These are phyloP conservation scores for Argynnis bischoffii DNA, from an alignment of 2,888 invertebrate genomes.

Conservation along the genomic window DNA sequence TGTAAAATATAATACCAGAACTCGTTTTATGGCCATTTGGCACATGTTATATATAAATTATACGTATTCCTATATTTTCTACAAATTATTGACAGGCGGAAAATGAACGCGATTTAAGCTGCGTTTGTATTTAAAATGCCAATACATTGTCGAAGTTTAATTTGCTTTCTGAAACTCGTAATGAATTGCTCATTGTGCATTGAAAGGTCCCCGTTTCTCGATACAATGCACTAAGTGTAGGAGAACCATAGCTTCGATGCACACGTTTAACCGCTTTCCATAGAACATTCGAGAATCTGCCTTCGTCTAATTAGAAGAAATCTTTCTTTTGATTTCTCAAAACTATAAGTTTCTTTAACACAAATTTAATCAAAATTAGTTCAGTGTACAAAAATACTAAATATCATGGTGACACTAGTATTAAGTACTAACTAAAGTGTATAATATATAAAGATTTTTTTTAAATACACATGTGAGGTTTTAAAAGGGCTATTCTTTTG, in stretches of 20 bases:
- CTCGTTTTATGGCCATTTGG: too few relatives aligned
- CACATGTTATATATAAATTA: too few relatives aligned
- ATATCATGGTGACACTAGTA: too few relatives aligned
- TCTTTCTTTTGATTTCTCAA: too few relatives aligned
- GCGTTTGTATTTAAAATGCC: constrained; percentile 34
- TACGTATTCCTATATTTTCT: not conserved
- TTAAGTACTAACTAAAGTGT: too few relatives aligned
- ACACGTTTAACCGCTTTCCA: not conserved
- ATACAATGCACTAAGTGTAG: constrained; percentile 34
- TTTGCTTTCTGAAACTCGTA: constrained; percentile 49
- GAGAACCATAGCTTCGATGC: constrained; percentile 16
- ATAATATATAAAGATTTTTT: too few relatives aligned
- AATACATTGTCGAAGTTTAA: constrained; percentile 42
- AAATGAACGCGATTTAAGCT: constrained; percentile 34
- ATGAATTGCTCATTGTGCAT: constrained; percentile 61
- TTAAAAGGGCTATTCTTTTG: too few relatives aligned
- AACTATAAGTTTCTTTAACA: too few relatives aligned
- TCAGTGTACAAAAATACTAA: too few relatives aligned
- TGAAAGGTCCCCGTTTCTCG: constrained; percentile 41
- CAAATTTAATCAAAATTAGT: too few relatives aligned
- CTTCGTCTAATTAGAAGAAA: not conserved
- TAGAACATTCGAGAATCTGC: not conserved
- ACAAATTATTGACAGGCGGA: constrained; percentile 38
- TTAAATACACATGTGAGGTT: too few relatives aligned
- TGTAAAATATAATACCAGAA: too few relatives aligned